Evolutionary conservation across 2,888 invertebrate species (phyloP).

Genomic region (Thymelicus acteon): DNA sequence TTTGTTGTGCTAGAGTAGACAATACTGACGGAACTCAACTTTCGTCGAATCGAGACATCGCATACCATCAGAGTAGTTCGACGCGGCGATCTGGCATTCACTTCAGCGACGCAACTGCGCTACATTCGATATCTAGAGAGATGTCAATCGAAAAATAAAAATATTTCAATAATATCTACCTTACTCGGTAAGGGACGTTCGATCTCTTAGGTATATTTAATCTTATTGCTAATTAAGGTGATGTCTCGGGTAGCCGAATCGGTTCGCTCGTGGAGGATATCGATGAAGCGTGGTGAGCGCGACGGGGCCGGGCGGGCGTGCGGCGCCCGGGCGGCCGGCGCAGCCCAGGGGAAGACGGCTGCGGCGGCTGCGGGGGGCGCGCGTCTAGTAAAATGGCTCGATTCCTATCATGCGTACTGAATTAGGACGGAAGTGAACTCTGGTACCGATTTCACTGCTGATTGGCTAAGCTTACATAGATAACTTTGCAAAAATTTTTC

Average conservation of each 20-base stretch:
- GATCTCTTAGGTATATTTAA: conserved; percentile 82
- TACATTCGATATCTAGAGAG: conserved; percentile 66
- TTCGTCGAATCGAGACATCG: conserved; percentile 44
- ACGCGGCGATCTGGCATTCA: conserved; percentile 35
- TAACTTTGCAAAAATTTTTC: conserved; percentile 78
- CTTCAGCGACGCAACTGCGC: conserved; percentile 47
- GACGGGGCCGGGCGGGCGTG: conserved; percentile 47
- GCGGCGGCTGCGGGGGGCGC: conserved; percentile 78
- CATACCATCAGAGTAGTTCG: conserved; percentile 38
- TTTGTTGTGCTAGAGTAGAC: conserved; percentile 79
- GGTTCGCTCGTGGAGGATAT: conserved; percentile 56
- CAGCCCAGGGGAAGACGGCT: conserved; percentile 78
- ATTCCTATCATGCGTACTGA: conserved; percentile 84
- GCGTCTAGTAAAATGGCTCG: conserved; percentile 85
- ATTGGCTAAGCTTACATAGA: conserved; percentile 82
- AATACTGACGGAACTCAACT: conserved; percentile 65
- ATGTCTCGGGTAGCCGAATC: conserved; percentile 75
- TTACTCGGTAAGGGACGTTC: conserved; percentile 85
- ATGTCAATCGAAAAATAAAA: conserved; percentile 78
- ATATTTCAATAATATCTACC: conserved; percentile 80
- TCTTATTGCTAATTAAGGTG: conserved; percentile 82
- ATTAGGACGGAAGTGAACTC: conserved; percentile 85
- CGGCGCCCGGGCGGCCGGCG: conserved; percentile 62
- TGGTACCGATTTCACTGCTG: conserved; percentile 84
- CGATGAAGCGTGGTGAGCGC: conserved; percentile 48